Base-by-base conservation (phyloP, 2,888 invertebrate species). In the Drosophila mimetica region DNA sequence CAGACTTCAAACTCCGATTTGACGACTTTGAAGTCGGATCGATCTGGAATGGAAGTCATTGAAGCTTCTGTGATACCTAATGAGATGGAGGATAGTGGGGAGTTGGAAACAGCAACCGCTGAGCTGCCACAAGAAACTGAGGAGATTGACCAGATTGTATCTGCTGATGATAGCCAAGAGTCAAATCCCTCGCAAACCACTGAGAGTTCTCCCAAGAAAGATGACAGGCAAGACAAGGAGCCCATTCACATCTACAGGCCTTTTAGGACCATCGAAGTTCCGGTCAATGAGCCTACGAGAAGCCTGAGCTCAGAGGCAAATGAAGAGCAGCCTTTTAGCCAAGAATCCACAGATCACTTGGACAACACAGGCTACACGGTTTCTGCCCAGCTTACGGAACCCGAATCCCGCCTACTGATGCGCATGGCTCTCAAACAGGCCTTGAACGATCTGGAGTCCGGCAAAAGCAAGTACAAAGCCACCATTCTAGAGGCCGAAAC, bases 391-490 rank as follows among this genome's bases (percentile, higher is more conserved):
- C 50, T 79, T 6, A 25, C 63, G 7, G 65, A 74, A 11, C 14
- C 32, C 1, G 57, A 74, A 0, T 71, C 79, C 2, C 60, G 47
- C 1, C 5, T 46, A 0, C 14, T 82, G 0, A 69, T 79, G 61
- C 64, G 66, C 0, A 57, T 63, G 11, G 83, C 77, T 4, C 60
- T 82, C 0, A n/a, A 61, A 8, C 59, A 55, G 7, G 80, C 83
- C 0, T 46, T 79, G 0, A 1, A 22, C 1, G 28, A 58, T 4
- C n/a, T 79, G 25, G 51, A 79, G 7, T 14, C 55, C 1, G 76
- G 44, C 1, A 41, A 34, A 1, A 58, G 34, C 28, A 54, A 32
- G 0, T 61, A 75, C 22, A 39, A 61, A 14, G 52, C 81, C 20
- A 50, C 41, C 8, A 36, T 77, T 30, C 16, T 61, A 1, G n/a